Percentiles rank a stretch among this genome's conserved stretches.
These are phyloP conservation scores for Urocyon cinereoargenteus DNA, from an alignment of 2,797 vertebrate species.

Conservation along the genomic window DNA sequence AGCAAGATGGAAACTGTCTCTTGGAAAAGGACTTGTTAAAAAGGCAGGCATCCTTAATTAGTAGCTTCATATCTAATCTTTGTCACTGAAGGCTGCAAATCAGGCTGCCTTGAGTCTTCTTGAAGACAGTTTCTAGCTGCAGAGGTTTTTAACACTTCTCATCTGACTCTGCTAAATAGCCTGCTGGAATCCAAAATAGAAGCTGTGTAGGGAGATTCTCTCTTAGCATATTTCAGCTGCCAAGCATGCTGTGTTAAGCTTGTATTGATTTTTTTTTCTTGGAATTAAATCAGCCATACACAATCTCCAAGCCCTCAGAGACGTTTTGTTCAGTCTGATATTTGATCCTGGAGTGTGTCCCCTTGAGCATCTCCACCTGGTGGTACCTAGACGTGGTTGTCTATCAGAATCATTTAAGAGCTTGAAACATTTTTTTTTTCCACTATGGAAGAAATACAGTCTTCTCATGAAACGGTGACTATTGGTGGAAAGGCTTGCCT, in stretches of 20 bases:
- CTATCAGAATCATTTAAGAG: neutral
- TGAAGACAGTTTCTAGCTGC: conserved; percentile 66
- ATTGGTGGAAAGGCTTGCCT: neutral
- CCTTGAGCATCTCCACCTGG: neutral
- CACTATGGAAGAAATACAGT: neutral
- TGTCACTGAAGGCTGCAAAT: conserved; percentile 51
- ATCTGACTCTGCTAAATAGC: conserved; percentile 72
- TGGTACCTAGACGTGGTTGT: neutral
- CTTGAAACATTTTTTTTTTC: neutral
- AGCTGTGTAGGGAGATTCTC: conserved; percentile 73
- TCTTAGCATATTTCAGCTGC: conserved; percentile 4
- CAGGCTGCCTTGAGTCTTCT: conserved; percentile 27
- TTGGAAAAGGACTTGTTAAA: neutral
- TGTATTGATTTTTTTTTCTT: neutral
- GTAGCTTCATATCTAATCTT: conserved; percentile 24
- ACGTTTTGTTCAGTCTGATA: neutral
- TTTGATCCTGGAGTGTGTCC: neutral
- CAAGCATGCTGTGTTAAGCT: neutral
- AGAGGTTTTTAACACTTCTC: conserved; percentile 71
- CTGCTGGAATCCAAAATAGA: conserved; percentile 68
- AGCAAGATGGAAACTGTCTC: neutral
- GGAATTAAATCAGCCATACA: neutral
- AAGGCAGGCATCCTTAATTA: neutral
- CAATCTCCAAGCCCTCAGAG: neutral
- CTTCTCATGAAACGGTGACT: neutral